Evolutionary conservation across 2,113 vertebrate species (phyloP).

Genomic region (Columba janthina): DNA sequence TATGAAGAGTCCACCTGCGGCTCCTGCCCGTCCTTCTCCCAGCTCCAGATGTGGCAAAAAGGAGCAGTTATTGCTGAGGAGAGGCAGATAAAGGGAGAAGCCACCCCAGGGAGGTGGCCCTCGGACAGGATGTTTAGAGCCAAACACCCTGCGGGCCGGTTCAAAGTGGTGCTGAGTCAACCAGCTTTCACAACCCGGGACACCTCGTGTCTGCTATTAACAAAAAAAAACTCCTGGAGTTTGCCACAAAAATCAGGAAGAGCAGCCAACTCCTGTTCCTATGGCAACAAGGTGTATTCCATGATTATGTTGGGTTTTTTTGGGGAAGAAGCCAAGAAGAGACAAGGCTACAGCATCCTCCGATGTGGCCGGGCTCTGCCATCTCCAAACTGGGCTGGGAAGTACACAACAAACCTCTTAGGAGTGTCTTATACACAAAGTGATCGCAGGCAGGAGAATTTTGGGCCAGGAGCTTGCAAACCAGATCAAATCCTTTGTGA

Average conservation of each 20-base stretch:
- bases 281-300: background rate
- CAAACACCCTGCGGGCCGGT: background rate
- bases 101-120: slow-evolving; percentile 28
- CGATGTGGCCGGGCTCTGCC: background rate
- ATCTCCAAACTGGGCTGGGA: background rate
- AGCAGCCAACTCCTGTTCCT: background rate
- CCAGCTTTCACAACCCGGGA: slow-evolving; percentile 15
- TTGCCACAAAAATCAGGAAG: background rate
- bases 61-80: background rate
- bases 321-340: background rate
- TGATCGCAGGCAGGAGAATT: background rate
- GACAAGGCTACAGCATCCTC: rapidly evolving
- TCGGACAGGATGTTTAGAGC: slow-evolving; percentile 48
- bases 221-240: background rate
- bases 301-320: background rate
- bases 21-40: background rate
- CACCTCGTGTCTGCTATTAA: background rate
- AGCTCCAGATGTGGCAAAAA: background rate
- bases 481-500: background rate
- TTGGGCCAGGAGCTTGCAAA: background rate
- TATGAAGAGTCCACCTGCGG: background rate
- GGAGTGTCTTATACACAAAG: background rate
- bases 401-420: rapidly evolving
- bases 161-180: background rate
- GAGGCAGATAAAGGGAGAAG: slow-evolving; percentile 36